These are phyloP conservation scores for Calypte anna DNA, from an alignment of 2,113 vertebrate genomes.

Conservation along the genomic window DNA sequence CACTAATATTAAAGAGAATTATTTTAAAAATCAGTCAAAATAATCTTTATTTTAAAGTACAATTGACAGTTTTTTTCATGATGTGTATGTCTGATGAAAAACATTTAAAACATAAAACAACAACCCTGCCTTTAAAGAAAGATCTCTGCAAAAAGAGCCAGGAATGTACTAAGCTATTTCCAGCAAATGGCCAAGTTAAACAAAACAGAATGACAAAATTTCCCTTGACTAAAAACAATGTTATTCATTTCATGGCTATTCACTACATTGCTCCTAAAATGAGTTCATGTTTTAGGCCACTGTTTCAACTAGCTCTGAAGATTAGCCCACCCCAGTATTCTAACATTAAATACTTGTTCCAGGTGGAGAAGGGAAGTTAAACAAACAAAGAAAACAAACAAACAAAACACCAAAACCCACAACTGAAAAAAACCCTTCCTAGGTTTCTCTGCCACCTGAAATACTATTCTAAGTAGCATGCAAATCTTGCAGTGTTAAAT, in stretches of 20 bases:
- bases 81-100: neutral
- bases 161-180: slow-evolving; percentile 35
- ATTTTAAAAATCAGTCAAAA: neutral
- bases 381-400: too few species aligned
- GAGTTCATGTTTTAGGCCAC: slow-evolving; percentile 22
- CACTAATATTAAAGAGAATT: neutral
- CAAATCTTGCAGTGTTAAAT: neutral
- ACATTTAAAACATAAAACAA: slow-evolving; percentile 3
- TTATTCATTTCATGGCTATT: slow-evolving; percentile 20
- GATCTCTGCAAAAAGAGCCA: slow-evolving; percentile 15
- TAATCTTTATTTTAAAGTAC: neutral
- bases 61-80: neutral
- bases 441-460: neutral
- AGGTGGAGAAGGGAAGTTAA: neutral
- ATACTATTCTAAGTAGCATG: neutral
- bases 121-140: slow-evolving; percentile 8
- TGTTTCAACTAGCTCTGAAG: slow-evolving; percentile 21
- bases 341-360: slow-evolving; percentile 21
- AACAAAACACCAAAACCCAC: neutral
- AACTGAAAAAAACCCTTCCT: neutral
- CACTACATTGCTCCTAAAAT: slow-evolving; percentile 14
- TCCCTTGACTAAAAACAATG: neutral
- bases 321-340: slow-evolving; percentile 20
- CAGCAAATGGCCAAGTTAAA: slow-evolving; percentile 58
- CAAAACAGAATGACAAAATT: slow-evolving; percentile 1